Percentiles rank a stretch among this genome's conserved stretches.
Evolutionary conservation across 2,113 vertebrate genomes (phyloP).

Genomic region (Pogona vitticeps): DNA sequence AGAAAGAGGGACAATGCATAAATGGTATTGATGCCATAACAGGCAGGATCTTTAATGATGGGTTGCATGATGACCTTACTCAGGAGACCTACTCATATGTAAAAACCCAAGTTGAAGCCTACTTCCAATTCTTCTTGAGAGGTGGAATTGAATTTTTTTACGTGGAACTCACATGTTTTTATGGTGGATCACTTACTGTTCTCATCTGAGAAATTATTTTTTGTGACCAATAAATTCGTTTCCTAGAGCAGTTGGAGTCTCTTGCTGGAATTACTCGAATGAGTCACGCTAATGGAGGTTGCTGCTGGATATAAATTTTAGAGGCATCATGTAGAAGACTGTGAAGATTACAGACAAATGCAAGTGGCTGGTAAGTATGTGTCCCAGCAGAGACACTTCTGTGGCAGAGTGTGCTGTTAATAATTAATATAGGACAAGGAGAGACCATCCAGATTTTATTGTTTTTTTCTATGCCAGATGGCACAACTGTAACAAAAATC

Average conservation of each 20-base stretch:
- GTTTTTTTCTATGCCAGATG: neutral
- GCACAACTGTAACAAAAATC: neutral
- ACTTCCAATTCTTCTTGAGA: no score
- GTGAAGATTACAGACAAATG: neutral
- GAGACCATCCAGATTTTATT: neutral
- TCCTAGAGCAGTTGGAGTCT: neutral
- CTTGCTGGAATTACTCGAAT: neutral
- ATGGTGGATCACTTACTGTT: neutral
- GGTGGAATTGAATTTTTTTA: neutral
- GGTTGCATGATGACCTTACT: no score
- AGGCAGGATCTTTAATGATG: no score
- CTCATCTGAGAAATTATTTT: conserved; percentile 3
- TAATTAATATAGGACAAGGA: neutral
- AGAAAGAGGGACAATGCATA: no score
- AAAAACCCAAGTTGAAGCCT: no score
- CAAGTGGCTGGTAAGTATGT: neutral
- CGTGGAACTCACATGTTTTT: no score
- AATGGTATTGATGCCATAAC: no score
- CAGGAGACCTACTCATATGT: no score
- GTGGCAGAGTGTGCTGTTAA: neutral
- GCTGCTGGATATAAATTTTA: neutral
- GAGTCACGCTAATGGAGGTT: neutral
- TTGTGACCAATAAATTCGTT: neutral
- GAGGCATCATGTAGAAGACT: neutral
- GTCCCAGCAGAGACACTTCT: neutral